Conservation (phyloP, 2,888 invertebrate genomes). For the Pharmacophagus antenor region DNA sequence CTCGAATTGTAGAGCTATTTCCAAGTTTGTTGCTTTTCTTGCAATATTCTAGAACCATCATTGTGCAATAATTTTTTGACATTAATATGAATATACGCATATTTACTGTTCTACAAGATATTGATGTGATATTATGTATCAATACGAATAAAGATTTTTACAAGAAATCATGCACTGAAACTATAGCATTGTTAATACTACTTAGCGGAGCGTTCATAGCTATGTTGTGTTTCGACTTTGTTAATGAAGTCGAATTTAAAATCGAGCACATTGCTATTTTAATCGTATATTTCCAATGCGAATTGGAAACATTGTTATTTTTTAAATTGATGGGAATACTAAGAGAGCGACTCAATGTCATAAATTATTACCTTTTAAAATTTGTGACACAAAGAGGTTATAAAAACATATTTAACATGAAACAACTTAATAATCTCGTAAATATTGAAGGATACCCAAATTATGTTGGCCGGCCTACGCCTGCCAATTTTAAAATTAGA, state of each 20-base stretch:
- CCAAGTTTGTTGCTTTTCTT: conserved; percentile 12
- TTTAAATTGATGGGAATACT: conserved; percentile 14
- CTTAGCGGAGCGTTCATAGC: background rate
- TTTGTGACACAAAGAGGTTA: background rate
- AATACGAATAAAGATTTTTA: background rate
- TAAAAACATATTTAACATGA: background rate
- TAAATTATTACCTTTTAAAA: conserved; percentile 16
- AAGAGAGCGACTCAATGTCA: background rate
- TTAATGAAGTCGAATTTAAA: conserved; percentile 11
- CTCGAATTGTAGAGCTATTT: background rate
- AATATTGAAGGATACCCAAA: background rate
- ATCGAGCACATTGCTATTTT: background rate
- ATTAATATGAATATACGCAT: background rate
- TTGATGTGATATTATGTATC: conserved; percentile 9
- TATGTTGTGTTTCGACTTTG: background rate
- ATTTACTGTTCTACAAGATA: conserved; percentile 1
- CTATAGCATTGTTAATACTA: background rate
- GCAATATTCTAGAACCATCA: conserved; percentile 14
- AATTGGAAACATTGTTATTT: conserved; percentile 17
- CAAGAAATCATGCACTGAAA: conserved; percentile 13
- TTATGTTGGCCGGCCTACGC: background rate
- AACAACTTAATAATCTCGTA: background rate
- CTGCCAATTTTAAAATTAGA: conserved; percentile 18
- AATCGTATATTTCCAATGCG: conserved; percentile 10
- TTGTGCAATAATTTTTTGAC: conserved; percentile 6